Evolutionary conservation across 2,113 vertebrate genomes (phyloP), one percentile per base, ranked within the genome.

Genomic region (Phalacrocorax pelagicus): DNA sequence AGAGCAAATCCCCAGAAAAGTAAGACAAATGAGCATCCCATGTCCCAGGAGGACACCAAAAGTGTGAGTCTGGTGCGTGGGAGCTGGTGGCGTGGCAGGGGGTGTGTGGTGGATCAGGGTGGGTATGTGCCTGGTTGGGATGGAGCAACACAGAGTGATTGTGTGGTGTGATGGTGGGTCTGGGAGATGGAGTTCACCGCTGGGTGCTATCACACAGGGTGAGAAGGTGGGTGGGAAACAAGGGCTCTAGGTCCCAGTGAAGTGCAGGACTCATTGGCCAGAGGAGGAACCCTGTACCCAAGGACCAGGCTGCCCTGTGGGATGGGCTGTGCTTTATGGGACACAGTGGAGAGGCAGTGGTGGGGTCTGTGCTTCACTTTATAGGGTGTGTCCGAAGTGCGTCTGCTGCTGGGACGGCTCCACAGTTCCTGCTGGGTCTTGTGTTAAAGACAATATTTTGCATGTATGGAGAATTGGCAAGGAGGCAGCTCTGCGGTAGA

Each of bases 361-460:
- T 4, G 23, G 42, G 54, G 52, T 63, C 26, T 38, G 40, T n/a
- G 59, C 80, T 80, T 51, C 4, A 2, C 13, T 85, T 42, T 84
- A 65, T 7, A 65, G 87, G 73, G 81, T 80, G 91, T 89, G 73
- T 57, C 58, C 4, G 26, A 44, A 87, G 52, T 2, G 5, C 24
- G 13, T 44, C 85, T 80, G 74, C 81, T 90, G 93, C 94, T 95
- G 93, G 24, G 85, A 5, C 49, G 38, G 73, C 66, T 72, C 55
- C 49, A 3, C 0, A 2, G 32, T 4, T 79, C 87, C 91, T 0
- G 3, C 84, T 29, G 93, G 26, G 51, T 46, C 57, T 2, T 9
- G 29, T 26, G 58, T n/a, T 86, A 86, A 80, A 77, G 90, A 83
- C 59, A 94, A 94, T 94, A 90, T 96, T 96, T 85, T 95, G 74